phyloP scores from a whole-genome alignment of 37 sponge, comb jelly and placozoan species.

The Aplysina aerophoba region DNA sequence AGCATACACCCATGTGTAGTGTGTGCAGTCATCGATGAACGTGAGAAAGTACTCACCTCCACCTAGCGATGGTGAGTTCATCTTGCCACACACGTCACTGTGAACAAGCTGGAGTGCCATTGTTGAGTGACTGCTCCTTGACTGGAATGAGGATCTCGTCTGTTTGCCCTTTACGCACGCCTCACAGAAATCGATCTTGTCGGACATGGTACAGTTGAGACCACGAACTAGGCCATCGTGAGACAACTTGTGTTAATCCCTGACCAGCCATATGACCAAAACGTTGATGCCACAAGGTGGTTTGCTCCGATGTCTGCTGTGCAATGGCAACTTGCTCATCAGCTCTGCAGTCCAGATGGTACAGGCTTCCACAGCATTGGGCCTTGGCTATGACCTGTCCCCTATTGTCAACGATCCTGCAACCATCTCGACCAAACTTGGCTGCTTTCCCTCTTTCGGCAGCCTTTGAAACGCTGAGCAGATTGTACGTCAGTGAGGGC shows the following conservation, averaged over 20 bases:
- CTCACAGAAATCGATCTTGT: constrained; percentile 54
- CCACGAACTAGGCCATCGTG: constrained; percentile 45
- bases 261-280: constrained; percentile 54
- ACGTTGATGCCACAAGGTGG: constrained; percentile 59
- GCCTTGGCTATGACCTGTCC: constrained; percentile 40
- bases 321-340: neutral
- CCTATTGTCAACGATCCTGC: constrained; percentile 34
- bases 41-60: constrained; percentile 57
- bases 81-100: constrained; percentile 62
- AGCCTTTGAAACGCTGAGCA: constrained; percentile 58
- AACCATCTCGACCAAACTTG: constrained; percentile 38
- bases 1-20: constrained; percentile 58
- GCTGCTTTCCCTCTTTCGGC: constrained; percentile 37
- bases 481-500: constrained; percentile 33
- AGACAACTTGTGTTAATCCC: constrained; percentile 54
- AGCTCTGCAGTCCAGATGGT: constrained; percentile 35
- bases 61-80: constrained; percentile 46
- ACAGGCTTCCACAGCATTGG: constrained; percentile 50
- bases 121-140: constrained; percentile 30
- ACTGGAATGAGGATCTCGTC: constrained; percentile 36
- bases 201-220: constrained; percentile 43
- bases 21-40: constrained; percentile 51
- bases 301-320: neutral
- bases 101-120: constrained; percentile 46
- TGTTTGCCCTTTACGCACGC: constrained; percentile 60